Base-by-base conservation (phyloP, 2,113 vertebrate genomes). In the Paramisgurnus dabryanus region DNA sequence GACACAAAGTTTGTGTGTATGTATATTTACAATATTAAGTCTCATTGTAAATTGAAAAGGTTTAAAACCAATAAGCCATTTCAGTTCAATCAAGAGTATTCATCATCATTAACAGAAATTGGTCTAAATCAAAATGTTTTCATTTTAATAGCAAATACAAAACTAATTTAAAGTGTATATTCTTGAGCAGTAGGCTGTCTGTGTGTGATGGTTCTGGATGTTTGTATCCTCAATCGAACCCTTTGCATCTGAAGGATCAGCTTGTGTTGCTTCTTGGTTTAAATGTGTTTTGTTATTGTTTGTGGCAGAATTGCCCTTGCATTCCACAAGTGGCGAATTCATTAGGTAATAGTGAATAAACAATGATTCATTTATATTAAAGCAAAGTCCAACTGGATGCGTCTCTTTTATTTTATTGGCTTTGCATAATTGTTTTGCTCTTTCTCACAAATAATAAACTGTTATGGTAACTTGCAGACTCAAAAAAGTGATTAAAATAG, bases 281-380 rank as follows among this genome's bases (percentile, higher is more conserved):
- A 41, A 73, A 41, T 69, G 47, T 12, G 49, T 67, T 77, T 78
- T 57, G 57, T 67, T 73, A 41, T 55, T 80, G 49, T 84, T 64
- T 68, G 47, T n/a, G 39, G 58, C 57, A 64, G 74, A 69, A 57
- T 22, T 4, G 40, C 47, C 13, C 11, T 60, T 73, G 77, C 69
- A 41, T 69, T 72, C 67, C 55, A 72, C 49, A 79, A 75, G 65
- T 65, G 45, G 61, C 3, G 5, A 50, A 69, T 53, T 49, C 2
- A 40, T 71, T 8, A 69, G 74, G 5, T 77, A 50, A 76, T 76
- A 64, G 55, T 70, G 60, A 82, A 72, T 78, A 81, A 85, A 82
- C 40, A 5, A 57, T 58, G 27, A 60, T 60, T 67, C 8, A 69
- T 78, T 80, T 78, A 58, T 81, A 81, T 68, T 65, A 45, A 65